phyloP scores from a whole-genome alignment of 2,888 invertebrate species.

The Ormyrus labotus region DNA sequence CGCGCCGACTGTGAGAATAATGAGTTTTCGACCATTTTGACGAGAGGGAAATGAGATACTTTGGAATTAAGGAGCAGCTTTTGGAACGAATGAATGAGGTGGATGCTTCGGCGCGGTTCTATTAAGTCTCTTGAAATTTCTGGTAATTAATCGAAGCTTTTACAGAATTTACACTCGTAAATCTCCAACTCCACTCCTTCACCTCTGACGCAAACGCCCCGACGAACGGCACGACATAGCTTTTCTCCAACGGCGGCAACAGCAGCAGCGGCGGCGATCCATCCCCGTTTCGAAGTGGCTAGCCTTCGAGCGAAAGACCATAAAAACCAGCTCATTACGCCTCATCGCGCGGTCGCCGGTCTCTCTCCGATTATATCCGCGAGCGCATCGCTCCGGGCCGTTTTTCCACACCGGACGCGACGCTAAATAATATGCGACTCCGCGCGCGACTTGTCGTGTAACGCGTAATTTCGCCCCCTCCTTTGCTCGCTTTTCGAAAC shows the following conservation, averaged over 20 bases:
- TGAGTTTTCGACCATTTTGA: background rate
- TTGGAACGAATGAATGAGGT: too few species aligned
- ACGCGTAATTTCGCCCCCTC: constrained; percentile 28
- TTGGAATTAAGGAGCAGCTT: too few species aligned
- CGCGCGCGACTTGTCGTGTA: constrained; percentile 22
- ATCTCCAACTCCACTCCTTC: too few species aligned
- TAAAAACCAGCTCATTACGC: constrained; percentile 49
- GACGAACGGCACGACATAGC: background rate
- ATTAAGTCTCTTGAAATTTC: too few species aligned
- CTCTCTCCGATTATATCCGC: constrained; percentile 14
- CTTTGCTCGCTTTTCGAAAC: background rate
- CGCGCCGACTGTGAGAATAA: background rate
- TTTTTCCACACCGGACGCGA: constrained; percentile 12
- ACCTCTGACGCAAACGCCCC: background rate
- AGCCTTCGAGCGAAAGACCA: constrained; percentile 44
- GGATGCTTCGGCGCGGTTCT: too few species aligned
- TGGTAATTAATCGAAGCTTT: too few species aligned
- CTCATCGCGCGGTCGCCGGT: constrained; percentile 8
- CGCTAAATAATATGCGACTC: constrained; percentile 25
- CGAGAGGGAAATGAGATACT: constrained; percentile 15
- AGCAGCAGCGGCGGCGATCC: background rate
- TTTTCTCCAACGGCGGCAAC: constrained; percentile 3
- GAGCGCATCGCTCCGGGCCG: background rate
- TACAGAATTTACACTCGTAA: too few species aligned
- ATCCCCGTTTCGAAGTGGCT: constrained; percentile 44